Conservation (phyloP, 1,140 invertebrate genomes). For the Piezodorus guildinii region DNA sequence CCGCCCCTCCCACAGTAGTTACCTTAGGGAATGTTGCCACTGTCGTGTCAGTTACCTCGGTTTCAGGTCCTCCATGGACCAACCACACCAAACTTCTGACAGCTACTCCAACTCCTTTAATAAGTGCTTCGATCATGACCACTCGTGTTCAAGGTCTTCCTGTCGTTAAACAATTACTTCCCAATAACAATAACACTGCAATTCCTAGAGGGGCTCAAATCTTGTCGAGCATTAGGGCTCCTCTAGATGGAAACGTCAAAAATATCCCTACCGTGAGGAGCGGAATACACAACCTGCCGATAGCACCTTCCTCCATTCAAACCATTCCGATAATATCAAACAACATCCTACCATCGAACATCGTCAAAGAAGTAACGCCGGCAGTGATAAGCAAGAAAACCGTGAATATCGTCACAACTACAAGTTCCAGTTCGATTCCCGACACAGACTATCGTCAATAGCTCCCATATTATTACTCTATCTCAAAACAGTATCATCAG, state of each 20-base stretch:
- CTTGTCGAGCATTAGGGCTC: too few relatives aligned
- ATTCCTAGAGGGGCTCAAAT: too few relatives aligned
- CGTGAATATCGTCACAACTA: neutral
- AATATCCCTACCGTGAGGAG: too few relatives aligned
- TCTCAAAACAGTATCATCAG: slow-evolving; percentile 14
- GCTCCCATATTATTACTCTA: neutral
- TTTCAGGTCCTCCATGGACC: neutral
- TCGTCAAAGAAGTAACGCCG: neutral
- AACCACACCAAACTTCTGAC: neutral
- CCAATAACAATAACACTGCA: neutral
- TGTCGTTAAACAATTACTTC: neutral
- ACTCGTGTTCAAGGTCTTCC: neutral
- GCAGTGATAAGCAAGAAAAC: neutral
- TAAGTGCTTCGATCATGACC: neutral
- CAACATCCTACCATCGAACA: neutral
- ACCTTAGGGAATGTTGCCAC: neutral
- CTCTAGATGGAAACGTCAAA: too few relatives aligned
- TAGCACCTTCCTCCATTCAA: neutral
- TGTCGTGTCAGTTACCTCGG: neutral
- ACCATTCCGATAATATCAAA: neutral
- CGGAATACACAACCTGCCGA: neutral
- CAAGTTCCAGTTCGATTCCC: neutral
- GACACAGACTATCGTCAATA: neutral
- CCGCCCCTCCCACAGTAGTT: neutral
- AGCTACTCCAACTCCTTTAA: slow-evolving; percentile 2